These are phyloP conservation scores for Blastobasis lacticolella DNA, from an alignment of 2,888 invertebrate genomes.

Conservation along the genomic window DNA sequence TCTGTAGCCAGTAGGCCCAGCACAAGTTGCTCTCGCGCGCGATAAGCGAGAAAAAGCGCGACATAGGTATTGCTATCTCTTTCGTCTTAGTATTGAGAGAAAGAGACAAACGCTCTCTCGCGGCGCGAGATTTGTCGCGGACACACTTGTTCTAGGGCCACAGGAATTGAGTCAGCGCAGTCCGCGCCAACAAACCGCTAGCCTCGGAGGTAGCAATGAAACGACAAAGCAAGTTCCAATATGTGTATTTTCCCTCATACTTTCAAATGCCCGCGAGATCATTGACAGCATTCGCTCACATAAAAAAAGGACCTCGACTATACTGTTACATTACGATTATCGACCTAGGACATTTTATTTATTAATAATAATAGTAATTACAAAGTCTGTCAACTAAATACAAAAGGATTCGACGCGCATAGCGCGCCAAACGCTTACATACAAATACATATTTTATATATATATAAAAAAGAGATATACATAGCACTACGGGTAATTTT, in stretches of 20 bases:
- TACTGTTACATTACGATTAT: slow-evolving; percentile 54
- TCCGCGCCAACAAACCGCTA: no score
- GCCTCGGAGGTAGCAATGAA: slow-evolving; percentile 23
- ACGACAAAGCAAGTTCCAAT: slow-evolving; percentile 54
- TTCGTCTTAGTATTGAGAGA: no score
- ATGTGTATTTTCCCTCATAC: slow-evolving; percentile 52
- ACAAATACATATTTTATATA: slow-evolving; percentile 50
- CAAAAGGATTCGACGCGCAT: slow-evolving; percentile 57
- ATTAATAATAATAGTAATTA: slow-evolving; percentile 64
- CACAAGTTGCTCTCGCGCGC: no score
- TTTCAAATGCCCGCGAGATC: slow-evolving; percentile 66
- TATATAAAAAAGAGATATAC: slow-evolving; percentile 51
- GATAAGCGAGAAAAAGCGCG: no score
- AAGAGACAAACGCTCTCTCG: no score
- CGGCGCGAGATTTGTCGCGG: no score
- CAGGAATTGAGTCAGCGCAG: no score
- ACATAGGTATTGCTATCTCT: no score
- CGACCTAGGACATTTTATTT: slow-evolving; percentile 54
- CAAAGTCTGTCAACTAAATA: slow-evolving; percentile 70
- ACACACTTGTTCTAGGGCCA: no score
- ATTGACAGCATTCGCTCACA: slow-evolving; percentile 62
- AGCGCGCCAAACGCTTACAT: slow-evolving; percentile 62
- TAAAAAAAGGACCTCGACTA: slow-evolving; percentile 64
- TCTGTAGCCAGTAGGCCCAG: no score
- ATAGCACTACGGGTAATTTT: slow-evolving; percentile 65